phyloP scores from a whole-genome alignment of 1,140 invertebrate species.

The Leptopilina boulardi region DNA sequence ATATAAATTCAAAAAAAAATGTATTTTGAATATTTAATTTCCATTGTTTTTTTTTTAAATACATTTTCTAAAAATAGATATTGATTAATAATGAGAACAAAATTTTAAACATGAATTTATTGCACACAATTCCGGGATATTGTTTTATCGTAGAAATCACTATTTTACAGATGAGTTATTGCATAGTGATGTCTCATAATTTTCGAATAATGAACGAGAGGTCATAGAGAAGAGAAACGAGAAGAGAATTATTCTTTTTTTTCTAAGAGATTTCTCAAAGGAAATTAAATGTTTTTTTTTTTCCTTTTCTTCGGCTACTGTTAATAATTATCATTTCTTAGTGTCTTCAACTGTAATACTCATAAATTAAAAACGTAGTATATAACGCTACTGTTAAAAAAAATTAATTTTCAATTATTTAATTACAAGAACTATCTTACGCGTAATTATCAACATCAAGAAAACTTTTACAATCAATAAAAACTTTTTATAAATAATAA shows the following conservation, averaged over 20 bases:
- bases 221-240: conserved; percentile 7
- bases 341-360: too few species aligned
- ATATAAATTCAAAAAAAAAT: too few species aligned
- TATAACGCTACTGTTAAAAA: too few species aligned
- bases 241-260: neutral
- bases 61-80: neutral
- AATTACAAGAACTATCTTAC: too few species aligned
- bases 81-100: neutral
- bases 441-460: too few species aligned
- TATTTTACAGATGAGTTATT: neutral
- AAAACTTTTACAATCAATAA: too few species aligned
- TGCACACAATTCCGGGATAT: conserved; percentile 3
- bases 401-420: too few species aligned
- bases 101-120: neutral
- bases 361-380: too few species aligned
- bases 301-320: neutral
- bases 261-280: neutral
- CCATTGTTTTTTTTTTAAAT: neutral
- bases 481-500: too few species aligned
- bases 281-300: conserved; percentile 3
- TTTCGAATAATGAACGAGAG: conserved; percentile 11
- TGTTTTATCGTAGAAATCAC: conserved; percentile 25
- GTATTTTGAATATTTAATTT: too few species aligned
- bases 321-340: neutral
- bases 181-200: neutral